Percentiles rank a stretch among this genome's conserved stretches.
phyloP scores from a whole-genome alignment of 2,797 vertebrate genomes.

The Acipenser ruthenus region DNA sequence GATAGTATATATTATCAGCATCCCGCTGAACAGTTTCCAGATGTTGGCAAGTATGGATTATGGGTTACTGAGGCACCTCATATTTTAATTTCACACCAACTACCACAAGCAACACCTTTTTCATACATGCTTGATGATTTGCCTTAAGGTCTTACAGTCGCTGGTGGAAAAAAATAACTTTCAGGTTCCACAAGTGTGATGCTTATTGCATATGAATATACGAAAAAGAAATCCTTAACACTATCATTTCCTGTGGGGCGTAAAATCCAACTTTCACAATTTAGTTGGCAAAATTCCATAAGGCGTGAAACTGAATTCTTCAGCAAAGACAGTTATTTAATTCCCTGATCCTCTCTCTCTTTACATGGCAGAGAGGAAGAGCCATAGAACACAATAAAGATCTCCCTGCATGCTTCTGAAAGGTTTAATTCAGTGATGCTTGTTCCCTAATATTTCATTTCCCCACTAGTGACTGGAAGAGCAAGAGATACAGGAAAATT shows the following conservation, averaged over 20 bases:
- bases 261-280: slow-evolving; percentile 50
- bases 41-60: no score
- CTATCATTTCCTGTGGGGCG: slow-evolving; percentile 41
- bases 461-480: slow-evolving; percentile 43
- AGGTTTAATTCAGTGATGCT: slow-evolving; percentile 53
- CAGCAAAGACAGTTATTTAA: slow-evolving; percentile 51
- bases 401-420: slow-evolving; percentile 46
- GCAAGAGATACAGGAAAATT: slow-evolving; percentile 41
- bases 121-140: slow-evolving; percentile 5
- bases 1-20: no score
- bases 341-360: slow-evolving; percentile 38
- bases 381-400: slow-evolving; percentile 49
- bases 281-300: slow-evolving; percentile 53
- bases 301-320: slow-evolving; percentile 57
- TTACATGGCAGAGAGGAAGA: slow-evolving; percentile 40
- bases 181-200: slow-evolving; percentile 21
- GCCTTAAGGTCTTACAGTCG: slow-evolving; percentile 17
- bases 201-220: slow-evolving; percentile 38
- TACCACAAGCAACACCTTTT: slow-evolving; percentile 12
- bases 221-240: slow-evolving; percentile 16
- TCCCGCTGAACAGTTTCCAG: no score
- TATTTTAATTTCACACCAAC: slow-evolving; percentile 8
- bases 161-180: slow-evolving; percentile 10
- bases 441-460: slow-evolving; percentile 39
- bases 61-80: not conserved